These are phyloP conservation scores for Plagiodera versicolora DNA, from an alignment of 2,888 invertebrate species.

Conservation along the genomic window DNA sequence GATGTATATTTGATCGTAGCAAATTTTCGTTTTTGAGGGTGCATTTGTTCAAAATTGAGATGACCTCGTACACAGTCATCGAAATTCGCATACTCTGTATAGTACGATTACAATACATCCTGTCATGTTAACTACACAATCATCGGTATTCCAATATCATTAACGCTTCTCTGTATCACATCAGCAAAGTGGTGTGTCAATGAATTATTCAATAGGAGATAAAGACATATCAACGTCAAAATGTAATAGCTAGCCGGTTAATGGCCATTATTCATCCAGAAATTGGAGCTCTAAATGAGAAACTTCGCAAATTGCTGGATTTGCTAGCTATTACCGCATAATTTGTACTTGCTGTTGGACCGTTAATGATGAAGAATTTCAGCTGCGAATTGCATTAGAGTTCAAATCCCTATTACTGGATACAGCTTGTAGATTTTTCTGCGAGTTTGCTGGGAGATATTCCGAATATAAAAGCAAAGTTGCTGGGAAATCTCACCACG, in stretches of 20 bases:
- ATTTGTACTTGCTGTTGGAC: neutral
- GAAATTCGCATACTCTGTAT: too few relatives aligned
- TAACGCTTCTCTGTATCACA: neutral
- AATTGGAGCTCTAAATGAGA: neutral
- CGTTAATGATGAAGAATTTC: neutral
- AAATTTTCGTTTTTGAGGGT: too few relatives aligned
- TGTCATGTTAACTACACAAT: too few relatives aligned
- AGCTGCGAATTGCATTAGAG: neutral
- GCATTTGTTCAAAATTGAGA: too few relatives aligned
- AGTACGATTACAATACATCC: too few relatives aligned
- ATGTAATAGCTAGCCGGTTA: neutral
- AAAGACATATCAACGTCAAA: conserved; percentile 5
- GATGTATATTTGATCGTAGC: too few relatives aligned
- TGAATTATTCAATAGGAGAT: conserved; percentile 6
- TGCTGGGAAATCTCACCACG: too few relatives aligned
- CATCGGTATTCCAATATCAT: neutral
- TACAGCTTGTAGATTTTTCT: neutral
- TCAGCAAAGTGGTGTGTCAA: conserved; percentile 4
- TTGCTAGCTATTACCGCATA: neutral
- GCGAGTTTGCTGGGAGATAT: neutral
- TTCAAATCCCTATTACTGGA: neutral
- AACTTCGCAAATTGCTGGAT: conserved; percentile 7
- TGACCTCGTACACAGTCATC: too few relatives aligned
- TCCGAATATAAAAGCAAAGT: neutral
- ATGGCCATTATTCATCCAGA: conserved; percentile 3